These are phyloP conservation scores for Watsonalla binaria DNA, from an alignment of 2,888 invertebrate genomes.

Conservation along the genomic window DNA sequence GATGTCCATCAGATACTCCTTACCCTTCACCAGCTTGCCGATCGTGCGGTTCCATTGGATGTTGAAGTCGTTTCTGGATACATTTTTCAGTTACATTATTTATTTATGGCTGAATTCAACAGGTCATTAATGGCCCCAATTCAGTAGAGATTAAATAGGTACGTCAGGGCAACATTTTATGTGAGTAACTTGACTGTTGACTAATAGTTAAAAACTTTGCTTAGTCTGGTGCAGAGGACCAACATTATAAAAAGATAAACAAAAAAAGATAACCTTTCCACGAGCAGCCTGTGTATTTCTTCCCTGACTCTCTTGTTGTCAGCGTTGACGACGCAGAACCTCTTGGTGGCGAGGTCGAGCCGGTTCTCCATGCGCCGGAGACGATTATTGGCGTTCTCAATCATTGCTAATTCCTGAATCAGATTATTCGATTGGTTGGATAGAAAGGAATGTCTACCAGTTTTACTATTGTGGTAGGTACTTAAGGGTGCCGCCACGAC, in stretches of 20 bases:
- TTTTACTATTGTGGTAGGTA: no score
- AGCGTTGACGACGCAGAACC: slow-evolving; percentile 84
- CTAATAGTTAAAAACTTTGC: no score
- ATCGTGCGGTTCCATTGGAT: slow-evolving; percentile 88
- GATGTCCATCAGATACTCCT: slow-evolving; percentile 89
- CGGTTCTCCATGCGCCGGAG: slow-evolving; percentile 83
- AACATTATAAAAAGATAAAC: not conserved
- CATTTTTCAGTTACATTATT: not conserved
- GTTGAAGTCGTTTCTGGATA: slow-evolving; percentile 85
- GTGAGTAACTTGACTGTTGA: no score
- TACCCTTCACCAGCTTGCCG: slow-evolving; percentile 85
- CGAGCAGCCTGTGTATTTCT: slow-evolving; percentile 88
- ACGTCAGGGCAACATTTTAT: no score
- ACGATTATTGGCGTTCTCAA: slow-evolving; percentile 72
- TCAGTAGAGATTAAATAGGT: no score
- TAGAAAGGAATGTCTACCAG: no score
- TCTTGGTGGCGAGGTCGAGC: slow-evolving; percentile 85
- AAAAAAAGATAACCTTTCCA: slow-evolving; percentile 81
- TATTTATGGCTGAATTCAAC: not conserved
- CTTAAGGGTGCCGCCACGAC: no score
- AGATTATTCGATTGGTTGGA: no score
- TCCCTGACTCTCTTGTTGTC: slow-evolving; percentile 84
- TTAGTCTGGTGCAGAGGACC: not conserved
- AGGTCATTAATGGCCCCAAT: no score
- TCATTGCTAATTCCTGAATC: slow-evolving; percentile 60